phyloP scores from a whole-genome alignment of 2,888 invertebrate species.

The Nomada hirtipes region DNA sequence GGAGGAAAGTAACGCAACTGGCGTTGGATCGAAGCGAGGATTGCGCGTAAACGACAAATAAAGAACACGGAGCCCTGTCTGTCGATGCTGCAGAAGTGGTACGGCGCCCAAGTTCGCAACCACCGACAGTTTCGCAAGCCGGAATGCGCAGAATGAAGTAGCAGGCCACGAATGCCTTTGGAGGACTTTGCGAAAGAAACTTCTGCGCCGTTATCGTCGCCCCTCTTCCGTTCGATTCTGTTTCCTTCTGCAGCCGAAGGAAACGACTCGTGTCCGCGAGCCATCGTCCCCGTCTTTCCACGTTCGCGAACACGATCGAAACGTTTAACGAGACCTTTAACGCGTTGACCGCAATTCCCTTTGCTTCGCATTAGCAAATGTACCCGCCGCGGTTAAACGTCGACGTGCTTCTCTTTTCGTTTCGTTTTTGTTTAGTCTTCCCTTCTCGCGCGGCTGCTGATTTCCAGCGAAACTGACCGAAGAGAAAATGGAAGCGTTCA shows the following conservation, averaged over 20 bases:
- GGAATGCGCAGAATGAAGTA: conserved; percentile 76
- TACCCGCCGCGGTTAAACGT: not conserved
- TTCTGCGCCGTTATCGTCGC: conserved; percentile 65
- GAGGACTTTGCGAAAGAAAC: conserved; percentile 70
- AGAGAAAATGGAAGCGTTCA: not conserved
- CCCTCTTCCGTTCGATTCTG: conserved; percentile 53
- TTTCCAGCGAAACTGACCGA: not conserved
- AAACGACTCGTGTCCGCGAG: not conserved
- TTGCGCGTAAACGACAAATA: not conserved
- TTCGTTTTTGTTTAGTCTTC: not conserved
- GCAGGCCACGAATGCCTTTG: conserved; percentile 68
- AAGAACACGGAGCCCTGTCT: conserved; percentile 1
- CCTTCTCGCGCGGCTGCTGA: conserved; percentile 5
- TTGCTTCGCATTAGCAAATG: not conserved
- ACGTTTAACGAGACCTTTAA: not conserved
- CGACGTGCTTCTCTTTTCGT: not conserved
- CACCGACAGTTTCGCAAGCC: conserved; percentile 65
- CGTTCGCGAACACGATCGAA: not conserved
- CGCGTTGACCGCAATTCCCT: not conserved
- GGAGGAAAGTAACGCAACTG: not conserved
- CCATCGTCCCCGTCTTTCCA: not conserved
- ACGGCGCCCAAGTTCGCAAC: conserved; percentile 67
- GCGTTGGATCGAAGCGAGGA: not conserved
- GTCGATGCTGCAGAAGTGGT: conserved; percentile 18
- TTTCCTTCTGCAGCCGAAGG: conserved; percentile 46